phyloP scores from a whole-genome alignment of 2,888 invertebrate genomes.

The Melieria picta region DNA sequence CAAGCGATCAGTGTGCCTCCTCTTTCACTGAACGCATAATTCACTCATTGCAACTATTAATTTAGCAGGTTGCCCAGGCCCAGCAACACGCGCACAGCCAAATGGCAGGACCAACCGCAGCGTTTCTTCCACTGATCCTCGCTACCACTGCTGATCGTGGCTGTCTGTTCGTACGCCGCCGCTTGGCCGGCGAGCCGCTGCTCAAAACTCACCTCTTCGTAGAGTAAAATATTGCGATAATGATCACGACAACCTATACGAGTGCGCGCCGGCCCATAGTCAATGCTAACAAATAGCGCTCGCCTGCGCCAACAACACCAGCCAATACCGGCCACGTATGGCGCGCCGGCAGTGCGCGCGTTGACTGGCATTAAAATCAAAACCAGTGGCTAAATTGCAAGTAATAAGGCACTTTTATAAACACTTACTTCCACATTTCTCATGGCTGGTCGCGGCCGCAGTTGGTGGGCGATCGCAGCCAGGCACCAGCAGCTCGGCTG shows the following conservation, averaged over 20 bases:
- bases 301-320: conserved; percentile 59
- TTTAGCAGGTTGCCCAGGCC: conserved; percentile 43
- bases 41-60: conserved; percentile 55
- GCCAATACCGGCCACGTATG: conserved; percentile 47
- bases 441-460: conserved; percentile 48
- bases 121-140: conserved; percentile 38
- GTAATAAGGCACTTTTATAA: conserved; percentile 63
- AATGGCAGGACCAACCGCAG: conserved; percentile 58
- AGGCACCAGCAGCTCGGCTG: conserved; percentile 33
- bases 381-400: conserved; percentile 65
- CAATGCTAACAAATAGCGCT: conserved; percentile 46
- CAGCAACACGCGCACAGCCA: background rate
- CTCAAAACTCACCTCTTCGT: conserved; percentile 25
- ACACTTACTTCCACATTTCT: conserved; percentile 49
- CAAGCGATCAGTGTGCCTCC: conserved; percentile 40
- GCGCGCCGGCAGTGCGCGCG: background rate
- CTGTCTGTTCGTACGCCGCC: background rate
- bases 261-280: conserved; percentile 53
- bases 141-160: too few relatives aligned
- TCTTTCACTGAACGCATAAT: conserved; percentile 47
- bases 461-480: conserved; percentile 57
- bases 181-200: conserved; percentile 15
- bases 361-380: conserved; percentile 55
- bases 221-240: conserved; percentile 54
- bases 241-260: conserved; percentile 57